phyloP scores from a whole-genome alignment of 1,140 invertebrate species.

The Heliconius hermathena region DNA sequence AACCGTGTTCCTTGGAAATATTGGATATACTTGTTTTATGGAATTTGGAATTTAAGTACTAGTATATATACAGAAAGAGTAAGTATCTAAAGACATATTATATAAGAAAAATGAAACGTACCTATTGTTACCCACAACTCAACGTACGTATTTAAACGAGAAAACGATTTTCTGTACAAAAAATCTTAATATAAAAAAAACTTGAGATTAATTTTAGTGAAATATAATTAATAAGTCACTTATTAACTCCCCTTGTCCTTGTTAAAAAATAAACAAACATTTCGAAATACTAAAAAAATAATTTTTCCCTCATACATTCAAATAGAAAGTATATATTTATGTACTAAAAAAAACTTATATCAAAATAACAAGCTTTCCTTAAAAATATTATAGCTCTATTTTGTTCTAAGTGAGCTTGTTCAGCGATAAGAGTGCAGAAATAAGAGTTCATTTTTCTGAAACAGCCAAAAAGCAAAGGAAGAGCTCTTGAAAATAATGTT shows the following conservation, averaged over 20 bases:
- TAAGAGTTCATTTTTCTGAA: background rate
- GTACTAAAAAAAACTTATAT: too few species aligned
- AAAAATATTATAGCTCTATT: background rate
- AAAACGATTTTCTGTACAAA: background rate
- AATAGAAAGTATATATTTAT: background rate
- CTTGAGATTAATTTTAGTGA: background rate
- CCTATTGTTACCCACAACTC: too few species aligned
- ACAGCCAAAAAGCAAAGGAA: constrained; percentile 2
- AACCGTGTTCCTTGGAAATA: background rate
- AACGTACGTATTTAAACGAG: too few species aligned
- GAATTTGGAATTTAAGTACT: background rate
- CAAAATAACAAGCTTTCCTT: constrained; percentile 1
- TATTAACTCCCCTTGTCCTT: background rate
- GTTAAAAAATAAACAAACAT: background rate
- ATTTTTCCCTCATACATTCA: too few species aligned
- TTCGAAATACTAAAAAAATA: background rate
- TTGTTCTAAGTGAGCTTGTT: background rate
- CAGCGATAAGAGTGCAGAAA: background rate
- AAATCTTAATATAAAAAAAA: background rate
- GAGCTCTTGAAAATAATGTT: constrained; percentile 7
- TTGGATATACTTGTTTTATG: background rate
- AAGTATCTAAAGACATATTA: too few species aligned
- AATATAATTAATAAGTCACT: background rate
- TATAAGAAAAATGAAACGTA: too few species aligned
- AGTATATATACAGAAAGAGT: too few species aligned